phyloP scores from a whole-genome alignment of 1,140 invertebrate species.

The Danaus melanippus region DNA sequence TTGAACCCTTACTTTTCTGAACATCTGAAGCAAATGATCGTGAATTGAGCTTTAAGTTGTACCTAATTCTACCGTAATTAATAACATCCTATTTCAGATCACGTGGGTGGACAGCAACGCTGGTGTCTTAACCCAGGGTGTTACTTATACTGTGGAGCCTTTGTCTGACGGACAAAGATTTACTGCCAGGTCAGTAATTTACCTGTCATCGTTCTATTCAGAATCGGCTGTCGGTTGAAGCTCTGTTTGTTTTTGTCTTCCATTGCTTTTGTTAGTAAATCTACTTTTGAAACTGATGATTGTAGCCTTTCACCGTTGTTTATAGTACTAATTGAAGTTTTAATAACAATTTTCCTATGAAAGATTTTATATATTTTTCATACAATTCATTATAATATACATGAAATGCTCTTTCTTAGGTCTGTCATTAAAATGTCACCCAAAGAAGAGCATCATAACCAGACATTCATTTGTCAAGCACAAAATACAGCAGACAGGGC shows the following conservation, averaged over 20 bases:
- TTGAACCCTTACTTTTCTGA: no score
- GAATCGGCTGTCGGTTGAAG: not conserved
- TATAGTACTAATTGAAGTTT: no score
- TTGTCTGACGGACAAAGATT: conserved; percentile 84
- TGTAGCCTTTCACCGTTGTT: no score
- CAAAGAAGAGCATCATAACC: conserved; percentile 90
- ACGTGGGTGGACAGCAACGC: conserved; percentile 93
- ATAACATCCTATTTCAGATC: conserved; percentile 74
- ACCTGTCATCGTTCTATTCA: conserved; percentile 5
- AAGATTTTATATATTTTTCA: conserved; percentile 76
- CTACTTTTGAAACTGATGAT: no score
- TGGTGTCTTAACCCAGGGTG: conserved; percentile 83
- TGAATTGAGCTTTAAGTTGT: no score
- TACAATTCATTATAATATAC: conserved; percentile 5
- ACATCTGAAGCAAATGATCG: no score
- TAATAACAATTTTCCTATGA: not conserved
- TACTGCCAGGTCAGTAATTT: conserved; percentile 74
- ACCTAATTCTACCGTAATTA: conserved; percentile 9
- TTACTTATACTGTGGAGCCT: conserved; percentile 82
- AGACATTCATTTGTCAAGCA: conserved; percentile 92
- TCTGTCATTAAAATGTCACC: conserved; percentile 90
- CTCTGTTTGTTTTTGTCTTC: no score
- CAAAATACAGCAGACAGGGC: conserved; percentile 89
- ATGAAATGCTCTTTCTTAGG: conserved; percentile 45
- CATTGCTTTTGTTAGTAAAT: conserved; percentile 1